Evolutionary conservation across 92 coral and sea anemone species (phyloP), one percentile per base, ranked within the genome.

Genomic region (Scolanthus callimorphus): DNA sequence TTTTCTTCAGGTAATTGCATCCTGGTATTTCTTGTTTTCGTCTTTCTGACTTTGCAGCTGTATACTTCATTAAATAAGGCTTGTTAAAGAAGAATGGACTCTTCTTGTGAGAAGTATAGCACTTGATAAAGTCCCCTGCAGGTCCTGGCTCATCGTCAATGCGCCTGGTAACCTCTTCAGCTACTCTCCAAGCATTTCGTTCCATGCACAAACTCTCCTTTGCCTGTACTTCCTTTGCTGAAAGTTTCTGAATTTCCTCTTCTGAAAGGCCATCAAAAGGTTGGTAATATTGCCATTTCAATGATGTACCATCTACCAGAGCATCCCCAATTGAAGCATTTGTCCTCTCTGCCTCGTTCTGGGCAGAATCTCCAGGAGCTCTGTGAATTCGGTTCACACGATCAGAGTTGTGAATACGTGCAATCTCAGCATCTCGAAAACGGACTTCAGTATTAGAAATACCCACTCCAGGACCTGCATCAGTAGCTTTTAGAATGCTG

Each of bases 61-160:
- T 55, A 47, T 80, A 66, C 60, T 80, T 67, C 65, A 51, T 80
- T 24, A 72, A 73, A 49, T 71, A 65, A 39, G 49, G 17, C 43
- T 19, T 60, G 54, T 71, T 50, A 48, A 31, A 71, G 53, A 71
- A 70, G 55, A 62, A 54, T 53, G 12, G 52, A 43, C 31, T 41
- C 15, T 62, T 46, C 49, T 71, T 63, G 52, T 0, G 15, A 53
- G 64, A 53, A 51, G 69, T 63, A 51, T 63, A 73, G 60, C 64
- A 62, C 51, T 73, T 52, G 17, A 73, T 17, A 31, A 25, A 73
- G 72, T 73, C 72, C 30, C 26, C 34, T 25, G 69, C 64, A 53
- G 73, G 76, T 24, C 69, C 82, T 19, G 79, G 74, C 24, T 78
- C 85, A 57, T 78, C 67, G 44, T 70, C 66, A 29, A 77, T 66